phyloP scores from a whole-genome alignment of 2,113 vertebrate species.

The Rattus norvegicus region DNA sequence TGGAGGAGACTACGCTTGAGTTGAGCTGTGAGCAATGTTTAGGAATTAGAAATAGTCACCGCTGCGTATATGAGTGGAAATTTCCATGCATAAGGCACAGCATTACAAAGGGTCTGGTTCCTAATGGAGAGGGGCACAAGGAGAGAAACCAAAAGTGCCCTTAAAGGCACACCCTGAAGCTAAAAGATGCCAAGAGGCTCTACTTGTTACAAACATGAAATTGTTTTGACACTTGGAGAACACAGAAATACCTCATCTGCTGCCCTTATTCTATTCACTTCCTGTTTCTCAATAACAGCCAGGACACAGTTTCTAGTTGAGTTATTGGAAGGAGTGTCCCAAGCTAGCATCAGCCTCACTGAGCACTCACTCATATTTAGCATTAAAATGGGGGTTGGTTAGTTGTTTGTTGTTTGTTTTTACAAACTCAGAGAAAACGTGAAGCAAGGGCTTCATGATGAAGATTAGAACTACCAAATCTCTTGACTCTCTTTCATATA shows the following conservation, averaged over 20 bases:
- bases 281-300: not conserved
- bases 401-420: not conserved
- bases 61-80: not conserved
- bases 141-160: not conserved
- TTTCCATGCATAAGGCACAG: not conserved
- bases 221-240: constrained; percentile 24
- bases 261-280: not conserved
- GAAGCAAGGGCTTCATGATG: not conserved
- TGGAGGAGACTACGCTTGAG: not conserved
- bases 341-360: not conserved
- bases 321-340: not conserved
- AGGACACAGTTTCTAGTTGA: not conserved
- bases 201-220: not conserved
- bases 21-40: not conserved
- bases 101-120: not conserved
- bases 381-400: not conserved
- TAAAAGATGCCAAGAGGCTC: not conserved
- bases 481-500: constrained; percentile 20
- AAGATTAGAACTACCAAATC: not conserved
- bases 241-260: not conserved
- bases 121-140: not conserved
- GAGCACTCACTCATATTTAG: not conserved
- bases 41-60: not conserved
- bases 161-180: not conserved
- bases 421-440: not conserved